phyloP scores from a whole-genome alignment of 2,797 vertebrate genomes.

The Chromis chromis region DNA sequence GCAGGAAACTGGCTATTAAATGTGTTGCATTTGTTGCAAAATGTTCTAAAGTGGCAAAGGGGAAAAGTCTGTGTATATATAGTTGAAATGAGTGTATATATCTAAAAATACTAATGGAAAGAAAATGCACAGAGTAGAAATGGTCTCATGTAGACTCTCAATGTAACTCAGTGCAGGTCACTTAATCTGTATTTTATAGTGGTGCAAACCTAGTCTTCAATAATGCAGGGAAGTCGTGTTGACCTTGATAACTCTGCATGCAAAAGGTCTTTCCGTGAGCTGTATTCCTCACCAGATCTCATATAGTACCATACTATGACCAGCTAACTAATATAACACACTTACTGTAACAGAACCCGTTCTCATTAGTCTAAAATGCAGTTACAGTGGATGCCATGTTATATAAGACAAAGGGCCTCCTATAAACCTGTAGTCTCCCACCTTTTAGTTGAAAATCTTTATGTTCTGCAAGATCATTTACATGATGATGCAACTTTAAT shows the following conservation, averaged over 20 bases:
- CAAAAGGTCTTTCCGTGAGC: background rate
- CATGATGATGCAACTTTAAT: slow-evolving; percentile 2
- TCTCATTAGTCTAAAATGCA: background rate
- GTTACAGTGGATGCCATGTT: background rate
- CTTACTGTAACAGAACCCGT: background rate
- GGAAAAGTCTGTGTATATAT: background rate
- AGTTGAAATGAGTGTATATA: background rate
- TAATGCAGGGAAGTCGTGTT: background rate
- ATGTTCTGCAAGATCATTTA: background rate
- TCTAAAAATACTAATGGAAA: background rate
- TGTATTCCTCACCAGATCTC: background rate
- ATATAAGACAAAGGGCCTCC: too few relatives aligned
- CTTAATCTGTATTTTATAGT: background rate
- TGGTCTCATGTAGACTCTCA: too few relatives aligned
- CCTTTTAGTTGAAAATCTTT: background rate
- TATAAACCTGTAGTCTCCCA: background rate
- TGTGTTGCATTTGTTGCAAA: background rate
- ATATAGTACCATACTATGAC: background rate
- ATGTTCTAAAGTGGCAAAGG: background rate
- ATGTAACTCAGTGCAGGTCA: too few relatives aligned
- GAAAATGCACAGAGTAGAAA: too few relatives aligned
- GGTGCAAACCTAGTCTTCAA: background rate
- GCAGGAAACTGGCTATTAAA: too few relatives aligned
- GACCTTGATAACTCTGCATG: background rate
- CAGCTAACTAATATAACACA: background rate